Evolutionary conservation across 1,140 invertebrate genomes (phyloP).

Genomic region (Cherax destructor): DNA sequence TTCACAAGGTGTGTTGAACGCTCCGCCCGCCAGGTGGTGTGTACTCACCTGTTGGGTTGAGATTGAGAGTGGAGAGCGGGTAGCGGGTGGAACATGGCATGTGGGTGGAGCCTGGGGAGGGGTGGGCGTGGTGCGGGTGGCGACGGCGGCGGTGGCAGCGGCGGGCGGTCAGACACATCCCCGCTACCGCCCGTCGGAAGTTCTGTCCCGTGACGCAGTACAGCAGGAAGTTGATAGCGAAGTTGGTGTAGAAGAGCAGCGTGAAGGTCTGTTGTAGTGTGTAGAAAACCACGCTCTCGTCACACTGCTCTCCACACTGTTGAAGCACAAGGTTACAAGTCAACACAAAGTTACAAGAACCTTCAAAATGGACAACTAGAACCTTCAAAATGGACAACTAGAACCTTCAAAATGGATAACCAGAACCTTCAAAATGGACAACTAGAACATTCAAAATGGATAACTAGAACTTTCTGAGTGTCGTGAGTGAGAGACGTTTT

Average conservation of each 20-base stretch:
- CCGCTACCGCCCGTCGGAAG: conserved; percentile 81
- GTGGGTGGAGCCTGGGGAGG: neutral
- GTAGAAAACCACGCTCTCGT: conserved; percentile 73
- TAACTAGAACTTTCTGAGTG: neutral
- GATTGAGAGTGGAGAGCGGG: neutral
- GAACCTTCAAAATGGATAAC: too few species aligned
- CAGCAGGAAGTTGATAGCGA: conserved; percentile 90
- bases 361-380: too few species aligned
- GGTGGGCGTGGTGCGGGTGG: neutral
- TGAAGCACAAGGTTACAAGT: neutral
- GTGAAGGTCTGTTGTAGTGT: conserved; percentile 78
- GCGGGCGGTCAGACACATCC: conserved; percentile 74
- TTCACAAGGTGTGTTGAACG: too few species aligned
- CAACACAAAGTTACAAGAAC: too few species aligned
- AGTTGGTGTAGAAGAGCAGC: conserved; percentile 87
- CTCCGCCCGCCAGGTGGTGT: neutral
- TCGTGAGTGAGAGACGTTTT: neutral
- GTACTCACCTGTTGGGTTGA: neutral
- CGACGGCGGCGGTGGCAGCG: conserved; percentile 73
- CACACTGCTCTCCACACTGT: conserved; percentile 45
- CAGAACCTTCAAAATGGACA: too few species aligned
- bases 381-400: too few species aligned
- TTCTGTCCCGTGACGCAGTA: conserved; percentile 89
- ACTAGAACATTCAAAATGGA: too few species aligned
- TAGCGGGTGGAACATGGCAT: too few species aligned